phyloP scores from a whole-genome alignment of 2,797 vertebrate genomes.

The Naso thynnoides region DNA sequence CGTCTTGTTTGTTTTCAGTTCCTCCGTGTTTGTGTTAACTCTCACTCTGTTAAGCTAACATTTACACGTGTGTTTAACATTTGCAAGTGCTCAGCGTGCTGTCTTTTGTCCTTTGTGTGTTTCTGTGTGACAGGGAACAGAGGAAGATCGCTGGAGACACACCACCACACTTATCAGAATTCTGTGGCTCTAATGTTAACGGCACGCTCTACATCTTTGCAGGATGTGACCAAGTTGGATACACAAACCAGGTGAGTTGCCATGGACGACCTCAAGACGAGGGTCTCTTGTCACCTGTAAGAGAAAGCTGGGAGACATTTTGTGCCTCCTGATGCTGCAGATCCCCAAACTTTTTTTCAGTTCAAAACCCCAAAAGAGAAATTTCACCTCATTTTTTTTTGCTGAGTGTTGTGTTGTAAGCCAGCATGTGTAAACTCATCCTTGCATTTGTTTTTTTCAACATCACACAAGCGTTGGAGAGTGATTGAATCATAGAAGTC shows the following conservation, averaged over 20 bases:
- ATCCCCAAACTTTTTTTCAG: no score
- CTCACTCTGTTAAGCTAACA: not conserved
- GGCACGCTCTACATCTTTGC: slow-evolving; percentile 92
- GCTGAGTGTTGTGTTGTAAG: no score
- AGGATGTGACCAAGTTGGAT: slow-evolving; percentile 89
- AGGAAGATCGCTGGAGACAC: slow-evolving; percentile 89
- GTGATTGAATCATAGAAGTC: no score
- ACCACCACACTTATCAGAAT: slow-evolving; percentile 88
- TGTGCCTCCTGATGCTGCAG: no score
- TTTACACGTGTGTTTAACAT: not conserved
- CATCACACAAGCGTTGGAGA: no score
- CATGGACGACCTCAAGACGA: accelerated
- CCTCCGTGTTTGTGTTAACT: no score
- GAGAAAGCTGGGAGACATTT: not conserved
- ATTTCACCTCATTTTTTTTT: no score
- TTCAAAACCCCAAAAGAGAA: no score
- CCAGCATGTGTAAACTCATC: no score
- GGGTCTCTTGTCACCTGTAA: not conserved
- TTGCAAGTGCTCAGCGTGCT: not conserved
- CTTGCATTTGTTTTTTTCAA: no score
- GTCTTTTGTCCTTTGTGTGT: not conserved
- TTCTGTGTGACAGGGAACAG: slow-evolving; percentile 84
- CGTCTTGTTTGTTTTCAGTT: no score
- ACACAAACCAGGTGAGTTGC: slow-evolving; percentile 89
- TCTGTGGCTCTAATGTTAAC: slow-evolving; percentile 88